Evolutionary conservation across 2,797 vertebrate species (phyloP).

Genomic region (Microhierax caerulescens): DNA sequence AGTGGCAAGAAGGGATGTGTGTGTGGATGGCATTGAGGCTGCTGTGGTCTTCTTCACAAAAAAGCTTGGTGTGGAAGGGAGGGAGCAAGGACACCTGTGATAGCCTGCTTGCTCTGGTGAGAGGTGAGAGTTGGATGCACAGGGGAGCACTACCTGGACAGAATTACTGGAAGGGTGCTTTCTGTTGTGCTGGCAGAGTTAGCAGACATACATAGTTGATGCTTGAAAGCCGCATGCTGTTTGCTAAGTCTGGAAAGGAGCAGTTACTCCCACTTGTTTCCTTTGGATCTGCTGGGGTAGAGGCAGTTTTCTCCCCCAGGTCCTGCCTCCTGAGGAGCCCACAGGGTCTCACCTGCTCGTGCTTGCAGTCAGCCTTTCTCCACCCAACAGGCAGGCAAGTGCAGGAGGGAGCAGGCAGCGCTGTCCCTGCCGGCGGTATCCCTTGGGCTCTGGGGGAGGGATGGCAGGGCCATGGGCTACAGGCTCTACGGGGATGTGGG

Average conservation of each 20-base stretch:
- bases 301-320: not conserved
- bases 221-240: not conserved
- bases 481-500: not conserved
- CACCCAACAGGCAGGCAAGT: not conserved
- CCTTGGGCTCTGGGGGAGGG: not conserved
- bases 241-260: not conserved
- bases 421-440: accelerated
- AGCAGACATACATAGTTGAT: not conserved
- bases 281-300: not conserved
- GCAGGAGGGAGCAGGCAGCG: not conserved
- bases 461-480: not conserved
- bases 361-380: not conserved
- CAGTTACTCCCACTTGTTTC: not conserved
- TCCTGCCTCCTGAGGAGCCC: not conserved
- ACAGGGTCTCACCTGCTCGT: accelerated
- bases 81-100: not conserved
- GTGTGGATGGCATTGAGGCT: not conserved
- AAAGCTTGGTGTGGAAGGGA: not conserved
- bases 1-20: not conserved
- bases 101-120: not conserved
- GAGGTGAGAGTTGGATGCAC: not conserved
- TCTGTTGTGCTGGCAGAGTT: not conserved
- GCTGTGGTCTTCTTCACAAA: not conserved
- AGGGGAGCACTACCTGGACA: not conserved
- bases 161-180: not conserved